Evolutionary conservation across 2,113 vertebrate species (phyloP).

Genomic region (Mesitornis unicolor): DNA sequence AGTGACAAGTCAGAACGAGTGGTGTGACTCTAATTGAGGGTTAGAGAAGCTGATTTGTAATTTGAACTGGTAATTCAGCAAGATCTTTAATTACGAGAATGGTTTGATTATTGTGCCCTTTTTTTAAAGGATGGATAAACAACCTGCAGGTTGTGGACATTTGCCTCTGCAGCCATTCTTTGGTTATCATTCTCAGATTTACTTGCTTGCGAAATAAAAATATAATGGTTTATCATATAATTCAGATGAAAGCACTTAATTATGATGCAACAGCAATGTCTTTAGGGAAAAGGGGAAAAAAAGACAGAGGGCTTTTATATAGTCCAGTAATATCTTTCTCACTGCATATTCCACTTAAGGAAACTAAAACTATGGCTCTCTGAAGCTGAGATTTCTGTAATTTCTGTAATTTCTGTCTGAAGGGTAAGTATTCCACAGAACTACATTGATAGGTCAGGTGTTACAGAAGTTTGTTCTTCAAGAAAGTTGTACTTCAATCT

Average conservation of each 20-base stretch:
- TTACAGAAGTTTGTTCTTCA: background rate
- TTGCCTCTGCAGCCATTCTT: background rate
- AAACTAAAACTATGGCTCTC: background rate
- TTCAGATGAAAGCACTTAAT: background rate
- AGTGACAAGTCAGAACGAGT: background rate
- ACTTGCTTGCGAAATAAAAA: background rate
- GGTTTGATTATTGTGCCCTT: background rate
- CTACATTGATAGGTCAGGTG: background rate
- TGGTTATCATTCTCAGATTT: background rate
- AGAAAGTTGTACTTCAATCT: background rate
- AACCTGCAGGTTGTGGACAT: background rate
- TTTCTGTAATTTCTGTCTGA: background rate
- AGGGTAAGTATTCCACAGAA: background rate
- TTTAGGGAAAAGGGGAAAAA: background rate
- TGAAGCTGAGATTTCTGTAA: background rate
- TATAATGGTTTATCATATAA: background rate
- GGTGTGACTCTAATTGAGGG: background rate
- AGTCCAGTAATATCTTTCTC: background rate
- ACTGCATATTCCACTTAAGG: background rate
- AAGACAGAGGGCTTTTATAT: background rate
- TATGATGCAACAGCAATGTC: background rate
- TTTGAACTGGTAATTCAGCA: background rate
- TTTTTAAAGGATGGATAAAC: background rate
- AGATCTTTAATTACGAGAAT: background rate
- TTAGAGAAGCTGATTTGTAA: background rate